These are phyloP conservation scores for Arizona elegans DNA, from an alignment of 2,113 vertebrate genomes.

Conservation along the genomic window DNA sequence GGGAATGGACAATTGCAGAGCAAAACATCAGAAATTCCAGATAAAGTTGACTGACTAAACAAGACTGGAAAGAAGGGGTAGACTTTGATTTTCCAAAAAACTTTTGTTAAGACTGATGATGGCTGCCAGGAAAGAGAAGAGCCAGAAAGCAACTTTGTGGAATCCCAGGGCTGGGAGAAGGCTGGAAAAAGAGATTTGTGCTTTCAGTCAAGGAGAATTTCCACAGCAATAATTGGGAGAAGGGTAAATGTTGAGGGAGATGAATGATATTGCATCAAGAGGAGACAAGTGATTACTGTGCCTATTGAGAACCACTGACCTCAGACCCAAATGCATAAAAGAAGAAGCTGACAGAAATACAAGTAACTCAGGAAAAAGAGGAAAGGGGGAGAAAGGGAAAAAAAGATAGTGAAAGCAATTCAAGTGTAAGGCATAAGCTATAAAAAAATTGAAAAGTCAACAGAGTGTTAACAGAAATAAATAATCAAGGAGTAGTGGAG, in stretches of 20 bases:
- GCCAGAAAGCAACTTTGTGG: background rate
- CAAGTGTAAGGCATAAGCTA: background rate
- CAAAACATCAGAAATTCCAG: background rate
- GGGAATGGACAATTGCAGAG: background rate
- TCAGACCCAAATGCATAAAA: background rate
- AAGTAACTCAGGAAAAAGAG: background rate
- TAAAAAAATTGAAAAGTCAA: background rate
- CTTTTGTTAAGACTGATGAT: background rate
- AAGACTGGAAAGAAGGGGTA: background rate
- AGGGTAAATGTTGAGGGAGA: background rate
- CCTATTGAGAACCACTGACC: background rate
- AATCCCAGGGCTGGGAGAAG: background rate
- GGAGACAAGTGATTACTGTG: background rate
- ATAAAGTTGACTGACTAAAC: background rate
- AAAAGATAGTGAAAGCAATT: background rate
- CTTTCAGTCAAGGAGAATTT: background rate
- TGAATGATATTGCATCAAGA: background rate
- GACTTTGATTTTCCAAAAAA: background rate
- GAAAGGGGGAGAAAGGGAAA: background rate
- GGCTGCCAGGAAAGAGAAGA: background rate
- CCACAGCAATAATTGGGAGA: background rate
- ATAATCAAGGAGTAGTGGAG: background rate
- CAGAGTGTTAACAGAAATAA: background rate
- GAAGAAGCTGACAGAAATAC: background rate
- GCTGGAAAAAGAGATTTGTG: background rate